phyloP scores from a whole-genome alignment of 2,113 vertebrate species.

The Ammospiza caudacuta region DNA sequence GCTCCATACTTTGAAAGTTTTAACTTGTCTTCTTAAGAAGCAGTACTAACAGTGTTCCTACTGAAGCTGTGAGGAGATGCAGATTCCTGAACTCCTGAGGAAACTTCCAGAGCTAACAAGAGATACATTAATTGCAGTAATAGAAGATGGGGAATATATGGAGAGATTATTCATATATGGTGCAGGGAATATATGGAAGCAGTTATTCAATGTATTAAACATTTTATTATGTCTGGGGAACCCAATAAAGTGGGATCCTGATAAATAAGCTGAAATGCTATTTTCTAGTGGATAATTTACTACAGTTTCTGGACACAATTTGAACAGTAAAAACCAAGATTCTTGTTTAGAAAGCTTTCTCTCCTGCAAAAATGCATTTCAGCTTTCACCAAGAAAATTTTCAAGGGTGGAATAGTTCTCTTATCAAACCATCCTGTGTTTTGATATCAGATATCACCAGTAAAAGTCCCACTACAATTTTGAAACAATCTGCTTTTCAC shows the following conservation, averaged over 20 bases:
- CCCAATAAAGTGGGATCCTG: background rate
- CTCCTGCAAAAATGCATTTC: background rate
- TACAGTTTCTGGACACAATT: background rate
- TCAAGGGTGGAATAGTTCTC: background rate
- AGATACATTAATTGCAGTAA: background rate
- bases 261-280: background rate
- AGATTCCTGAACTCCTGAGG: background rate
- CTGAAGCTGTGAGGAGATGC: background rate
- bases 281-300: background rate
- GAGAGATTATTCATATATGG: background rate
- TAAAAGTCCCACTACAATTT: background rate
- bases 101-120: background rate
- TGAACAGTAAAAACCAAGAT: background rate
- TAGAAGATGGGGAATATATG: background rate
- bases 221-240: background rate
- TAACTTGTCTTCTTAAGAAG: background rate
- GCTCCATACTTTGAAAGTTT: background rate
- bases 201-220: background rate
- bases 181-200: background rate
- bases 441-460: background rate
- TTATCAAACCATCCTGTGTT: background rate
- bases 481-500: background rate
- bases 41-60: background rate
- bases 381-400: background rate
- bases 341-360: background rate